Evolutionary conservation across 1,140 invertebrate species (phyloP), one percentile per base, ranked within the genome.

Genomic region (Nasonia vitripennis): DNA sequence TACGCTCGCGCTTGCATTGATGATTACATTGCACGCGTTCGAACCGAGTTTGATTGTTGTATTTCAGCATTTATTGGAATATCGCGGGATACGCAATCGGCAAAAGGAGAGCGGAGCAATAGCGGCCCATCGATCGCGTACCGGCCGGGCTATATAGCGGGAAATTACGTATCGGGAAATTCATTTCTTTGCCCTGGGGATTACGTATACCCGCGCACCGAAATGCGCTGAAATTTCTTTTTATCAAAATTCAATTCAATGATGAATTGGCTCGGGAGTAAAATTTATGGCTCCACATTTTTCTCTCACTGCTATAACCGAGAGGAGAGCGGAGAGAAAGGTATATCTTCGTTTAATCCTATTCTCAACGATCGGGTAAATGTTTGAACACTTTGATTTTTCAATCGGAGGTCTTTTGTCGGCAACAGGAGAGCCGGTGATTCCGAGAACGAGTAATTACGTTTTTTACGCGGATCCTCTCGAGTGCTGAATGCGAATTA

Each of bases 341-440:
- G 14, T 0, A 45, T 79, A 78, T 71, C 78, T 78, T 55, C 83
- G 71, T 34, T 78, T 55, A 71, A 84, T 84, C 27, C 20, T 55
- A 67, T 51, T 71, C 78, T 78, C 55, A 31, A 67, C 11, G 55
- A 84, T 78, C 51, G 37, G 23, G 67, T 31, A 71, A 84, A 78
- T 78, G 75, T 78, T 84, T 78, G 12, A 17, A 48, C n/a, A 34
- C 11, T 77, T 74, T 62, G 41, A 70, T 78, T 83, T 78, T 78
- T 68, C 37, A 83, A 78, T 77, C 23, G 68, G 12, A 3, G 2
- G 23, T 70, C n/a, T 1, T 48, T 70, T 6, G 9, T 48, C 6
- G 37, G n/a, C 1, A 48, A 14, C 41, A 4, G 34, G 34, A 4
- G n/a, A 78, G 17, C 17, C 12, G 48, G 0, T 37, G 0, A 37